Evolutionary conservation across 2,113 vertebrate species (phyloP).

Genomic region (Chaetorhynchus papuensis): DNA sequence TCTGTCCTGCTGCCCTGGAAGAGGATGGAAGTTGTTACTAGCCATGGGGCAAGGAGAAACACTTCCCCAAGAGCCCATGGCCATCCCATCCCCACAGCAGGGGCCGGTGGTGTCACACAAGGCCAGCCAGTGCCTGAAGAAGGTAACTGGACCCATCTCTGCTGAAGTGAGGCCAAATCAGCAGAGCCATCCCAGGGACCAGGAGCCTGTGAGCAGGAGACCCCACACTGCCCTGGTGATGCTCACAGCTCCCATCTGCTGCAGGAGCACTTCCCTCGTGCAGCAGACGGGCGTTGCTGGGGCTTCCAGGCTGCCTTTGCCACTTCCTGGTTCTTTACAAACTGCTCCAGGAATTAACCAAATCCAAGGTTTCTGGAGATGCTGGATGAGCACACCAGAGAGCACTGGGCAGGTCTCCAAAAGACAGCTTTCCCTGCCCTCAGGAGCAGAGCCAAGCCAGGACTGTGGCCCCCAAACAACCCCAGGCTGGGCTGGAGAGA

Average conservation of each 20-base stretch:
- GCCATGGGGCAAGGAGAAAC: background rate
- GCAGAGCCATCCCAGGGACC: background rate
- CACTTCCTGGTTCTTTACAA: background rate
- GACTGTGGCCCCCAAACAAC: background rate
- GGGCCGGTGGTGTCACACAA: fast-evolving
- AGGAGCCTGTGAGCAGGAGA: background rate
- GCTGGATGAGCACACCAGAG: background rate
- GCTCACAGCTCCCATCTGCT: background rate
- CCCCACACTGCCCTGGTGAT: background rate
- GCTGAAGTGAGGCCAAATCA: background rate
- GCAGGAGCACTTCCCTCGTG: fast-evolving
- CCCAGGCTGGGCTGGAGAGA: background rate
- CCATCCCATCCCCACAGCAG: fast-evolving
- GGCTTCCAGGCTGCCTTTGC: background rate
- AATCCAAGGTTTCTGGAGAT: background rate
- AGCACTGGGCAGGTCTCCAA: background rate
- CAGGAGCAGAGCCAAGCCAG: background rate
- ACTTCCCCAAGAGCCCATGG: background rate
- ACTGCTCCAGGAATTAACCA: background rate
- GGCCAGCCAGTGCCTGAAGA: background rate
- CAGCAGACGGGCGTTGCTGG: fast-evolving
- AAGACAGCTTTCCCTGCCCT: background rate
- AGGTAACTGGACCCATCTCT: background rate
- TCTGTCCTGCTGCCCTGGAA: background rate
- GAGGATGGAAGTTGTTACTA: background rate